A percentile compares a stretch with the other conserved stretches of the same genome.
Evolutionary conservation across 2,797 vertebrate genomes (phyloP).

Genomic region (Clamator glandarius): DNA sequence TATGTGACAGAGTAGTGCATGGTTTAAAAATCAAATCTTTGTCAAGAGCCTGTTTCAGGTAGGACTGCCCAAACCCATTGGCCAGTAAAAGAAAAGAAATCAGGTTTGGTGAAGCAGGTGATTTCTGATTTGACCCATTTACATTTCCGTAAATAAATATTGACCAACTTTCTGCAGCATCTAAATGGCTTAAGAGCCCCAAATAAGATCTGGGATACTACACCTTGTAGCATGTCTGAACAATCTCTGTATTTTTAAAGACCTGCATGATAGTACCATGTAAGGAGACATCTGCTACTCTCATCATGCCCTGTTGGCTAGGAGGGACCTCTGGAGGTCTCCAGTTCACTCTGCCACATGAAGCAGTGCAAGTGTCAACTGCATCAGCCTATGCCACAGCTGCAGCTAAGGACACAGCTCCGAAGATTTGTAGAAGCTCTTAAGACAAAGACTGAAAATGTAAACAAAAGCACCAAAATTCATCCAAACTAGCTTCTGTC

Average conservation of each 20-base stretch:
- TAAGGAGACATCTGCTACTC: not conserved
- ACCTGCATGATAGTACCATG: rapidly evolving
- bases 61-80: not conserved
- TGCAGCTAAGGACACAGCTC: not conserved
- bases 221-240: not conserved
- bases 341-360: not conserved
- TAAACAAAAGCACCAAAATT: constrained; percentile 40
- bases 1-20: not conserved
- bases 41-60: not conserved
- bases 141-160: not conserved
- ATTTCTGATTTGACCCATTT: not conserved
- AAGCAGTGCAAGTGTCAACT: not conserved
- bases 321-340: not conserved
- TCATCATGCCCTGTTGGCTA: not conserved
- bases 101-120: not conserved
- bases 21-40: constrained; percentile 14
- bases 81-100: not conserved
- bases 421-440: not conserved
- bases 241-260: not conserved
- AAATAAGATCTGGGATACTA: not conserved
- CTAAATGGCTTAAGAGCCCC: not conserved
- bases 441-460: not conserved
- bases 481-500: constrained; percentile 11
- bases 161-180: not conserved
- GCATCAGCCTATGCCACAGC: not conserved